Base-by-base conservation (phyloP, 2,797 vertebrate species). In the Hylomyscus alleni region DNA sequence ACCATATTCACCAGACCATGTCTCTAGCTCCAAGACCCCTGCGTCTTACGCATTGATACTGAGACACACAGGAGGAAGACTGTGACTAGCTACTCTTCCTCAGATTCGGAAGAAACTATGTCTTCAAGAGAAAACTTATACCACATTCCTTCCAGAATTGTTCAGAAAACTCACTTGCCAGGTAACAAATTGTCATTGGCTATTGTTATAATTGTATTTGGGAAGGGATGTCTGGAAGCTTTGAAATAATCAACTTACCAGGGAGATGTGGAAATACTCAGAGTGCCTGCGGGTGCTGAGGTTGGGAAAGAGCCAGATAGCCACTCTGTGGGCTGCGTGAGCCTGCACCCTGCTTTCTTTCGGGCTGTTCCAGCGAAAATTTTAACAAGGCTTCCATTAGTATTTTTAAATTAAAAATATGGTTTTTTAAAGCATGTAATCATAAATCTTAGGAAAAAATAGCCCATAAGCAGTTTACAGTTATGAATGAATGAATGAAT, bases 361-460 rank as follows among this genome's bases (percentile, higher is more conserved):
- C 40, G 47, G 50, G 20, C 17, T 60, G 4, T 52, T 26, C 24
- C 22, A 29, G 58, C 3, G 72, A 72, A 67, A 65, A 31, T 76
- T 52, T 50, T 72, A 69, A 26, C 37, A 91, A 58, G 62, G 8
- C 29, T 91, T 52, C 31, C 34, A 37, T 67, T 84, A 37, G 69
- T 72, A 37, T 72, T 72, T 72, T 72, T 72, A 90, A 88, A 19
- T 72, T 92, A 31, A 91, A 81, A 93, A 13, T 65, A 65, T 44
- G 13, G 11, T 15, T 31, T 29, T 60, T 65, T 77, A 88, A 85
- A 54, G 60, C 29, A 83, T 47, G 14, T 40, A 94, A 91, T 58
- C 34, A 87, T 76, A 95, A 91, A 81, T 87, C 52, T 96, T 85
- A 89, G 52, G 90, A 40, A 60, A 92, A 58, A 37, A 93, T 5